Percentiles rank a stretch among this genome's conserved stretches.
phyloP scores from a whole-genome alignment of 2,888 invertebrate species.

The Ormyrus rosae region DNA sequence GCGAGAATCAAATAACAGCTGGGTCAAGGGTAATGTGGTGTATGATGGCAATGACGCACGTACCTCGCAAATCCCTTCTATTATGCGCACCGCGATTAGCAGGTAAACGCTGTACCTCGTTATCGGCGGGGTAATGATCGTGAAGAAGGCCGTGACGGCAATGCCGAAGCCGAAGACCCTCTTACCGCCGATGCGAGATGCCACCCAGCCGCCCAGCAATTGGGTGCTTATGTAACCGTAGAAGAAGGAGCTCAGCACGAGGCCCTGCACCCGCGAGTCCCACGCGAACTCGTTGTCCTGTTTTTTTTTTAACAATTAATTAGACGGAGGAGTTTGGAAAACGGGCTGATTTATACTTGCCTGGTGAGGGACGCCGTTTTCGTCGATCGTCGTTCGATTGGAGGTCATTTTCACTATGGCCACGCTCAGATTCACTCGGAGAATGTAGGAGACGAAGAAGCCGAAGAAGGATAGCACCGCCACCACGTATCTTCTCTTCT shows the following conservation, averaged over 20 bases:
- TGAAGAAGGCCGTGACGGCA: constrained; percentile 86
- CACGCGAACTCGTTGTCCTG: constrained; percentile 86
- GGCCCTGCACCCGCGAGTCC: constrained; percentile 86
- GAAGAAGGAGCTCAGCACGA: constrained; percentile 91
- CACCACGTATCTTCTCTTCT: constrained; percentile 84
- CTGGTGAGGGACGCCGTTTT: constrained; percentile 80
- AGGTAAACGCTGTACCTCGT: constrained; percentile 84
- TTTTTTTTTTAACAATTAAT: not conserved
- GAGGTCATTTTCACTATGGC: constrained; percentile 96
- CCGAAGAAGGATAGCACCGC: constrained; percentile 88
- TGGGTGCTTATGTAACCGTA: constrained; percentile 92
- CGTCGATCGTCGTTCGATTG: constrained; percentile 79
- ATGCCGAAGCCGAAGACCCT: constrained; percentile 88
- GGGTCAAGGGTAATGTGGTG: no score
- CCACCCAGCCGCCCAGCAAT: constrained; percentile 89
- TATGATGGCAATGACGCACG: constrained; percentile 28
- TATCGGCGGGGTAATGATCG: constrained; percentile 87
- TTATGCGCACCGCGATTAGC: constrained; percentile 84
- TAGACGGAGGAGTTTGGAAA: not conserved
- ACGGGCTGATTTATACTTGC: constrained; percentile 74
- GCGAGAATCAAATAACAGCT: constrained; percentile 58
- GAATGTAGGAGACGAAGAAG: constrained; percentile 89
- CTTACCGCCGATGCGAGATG: constrained; percentile 90
- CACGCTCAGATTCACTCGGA: constrained; percentile 92
- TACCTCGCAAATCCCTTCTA: constrained; percentile 90